These are phyloP conservation scores for Micropterix aruncella DNA, from an alignment of 2,888 invertebrate species.

Conservation along the genomic window DNA sequence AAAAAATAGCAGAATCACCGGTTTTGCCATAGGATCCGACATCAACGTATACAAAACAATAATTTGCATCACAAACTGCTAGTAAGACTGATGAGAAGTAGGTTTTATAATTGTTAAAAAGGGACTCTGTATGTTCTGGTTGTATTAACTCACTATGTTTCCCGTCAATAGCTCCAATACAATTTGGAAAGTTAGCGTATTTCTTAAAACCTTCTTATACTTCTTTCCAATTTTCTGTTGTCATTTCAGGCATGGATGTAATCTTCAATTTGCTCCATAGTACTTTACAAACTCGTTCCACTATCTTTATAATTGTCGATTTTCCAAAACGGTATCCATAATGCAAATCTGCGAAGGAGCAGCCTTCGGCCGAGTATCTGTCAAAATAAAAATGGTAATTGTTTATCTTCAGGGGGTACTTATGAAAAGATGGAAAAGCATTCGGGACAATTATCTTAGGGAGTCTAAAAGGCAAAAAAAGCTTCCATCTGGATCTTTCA, in stretches of 20 bases:
- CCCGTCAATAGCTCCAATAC: constrained; percentile 10
- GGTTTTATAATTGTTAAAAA: constrained; percentile 10
- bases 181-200: constrained; percentile 9
- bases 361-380: too few relatives aligned
- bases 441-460: constrained; percentile 7
- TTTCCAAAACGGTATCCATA: constrained; percentile 10
- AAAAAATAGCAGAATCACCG: constrained; percentile 9
- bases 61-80: constrained; percentile 7
- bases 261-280: constrained; percentile 8
- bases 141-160: constrained; percentile 10
- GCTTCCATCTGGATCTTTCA: constrained; percentile 6
- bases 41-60: too few relatives aligned
- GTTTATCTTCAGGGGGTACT: constrained; percentile 9
- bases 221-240: constrained; percentile 4
- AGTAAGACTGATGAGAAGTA: constrained; percentile 9
- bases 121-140: constrained; percentile 7
- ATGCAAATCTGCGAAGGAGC: constrained; percentile 8
- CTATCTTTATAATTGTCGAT: constrained; percentile 7
- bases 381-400: constrained; percentile 8
- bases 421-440: constrained; percentile 8
- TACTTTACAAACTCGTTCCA: constrained; percentile 8
- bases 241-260: constrained; percentile 3
- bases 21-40: constrained; percentile 7
- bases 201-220: constrained; percentile 7
- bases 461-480: constrained; percentile 9